These are phyloP conservation scores for Muschampia plurimacula DNA, from an alignment of 2,888 invertebrate species.

Conservation along the genomic window DNA sequence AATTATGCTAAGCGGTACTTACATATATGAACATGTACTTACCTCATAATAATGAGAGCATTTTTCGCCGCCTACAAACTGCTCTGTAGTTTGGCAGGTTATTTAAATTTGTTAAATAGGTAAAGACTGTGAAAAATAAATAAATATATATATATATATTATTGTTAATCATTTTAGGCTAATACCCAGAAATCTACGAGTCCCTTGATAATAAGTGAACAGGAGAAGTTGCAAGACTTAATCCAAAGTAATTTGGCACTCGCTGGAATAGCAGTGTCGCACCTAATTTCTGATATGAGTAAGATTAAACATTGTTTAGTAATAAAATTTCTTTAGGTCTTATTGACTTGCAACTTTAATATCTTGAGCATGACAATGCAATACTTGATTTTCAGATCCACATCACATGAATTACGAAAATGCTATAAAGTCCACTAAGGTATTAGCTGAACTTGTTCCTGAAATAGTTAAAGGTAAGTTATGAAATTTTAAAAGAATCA, in stretches of 20 bases:
- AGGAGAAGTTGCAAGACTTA: slow-evolving; percentile 22
- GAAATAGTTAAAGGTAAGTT: slow-evolving; percentile 58
- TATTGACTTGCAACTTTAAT: not conserved
- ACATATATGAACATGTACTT: no score
- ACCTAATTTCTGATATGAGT: slow-evolving; percentile 25
- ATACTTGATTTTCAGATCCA: slow-evolving; percentile 54
- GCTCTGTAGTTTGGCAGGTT: no score
- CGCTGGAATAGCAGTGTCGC: slow-evolving; percentile 22
- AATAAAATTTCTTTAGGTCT: not conserved
- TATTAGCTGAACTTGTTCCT: slow-evolving; percentile 54
- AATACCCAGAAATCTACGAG: not conserved
- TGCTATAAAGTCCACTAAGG: slow-evolving; percentile 53
- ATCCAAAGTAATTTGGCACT: slow-evolving; percentile 17
- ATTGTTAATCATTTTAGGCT: not conserved
- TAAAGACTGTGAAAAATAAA: no score
- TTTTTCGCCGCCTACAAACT: no score
- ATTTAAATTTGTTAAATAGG: no score
- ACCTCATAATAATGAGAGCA: no score
- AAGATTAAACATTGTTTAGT: not conserved
- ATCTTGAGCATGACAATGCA: not conserved
- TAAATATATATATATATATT: not conserved
- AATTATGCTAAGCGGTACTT: no score
- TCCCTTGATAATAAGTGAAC: slow-evolving; percentile 23
- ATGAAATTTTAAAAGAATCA: not conserved
- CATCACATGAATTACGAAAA: slow-evolving; percentile 58